Conservation (phyloP, 2,797 vertebrate species). For the Aplochiton taeniatus region DNA sequence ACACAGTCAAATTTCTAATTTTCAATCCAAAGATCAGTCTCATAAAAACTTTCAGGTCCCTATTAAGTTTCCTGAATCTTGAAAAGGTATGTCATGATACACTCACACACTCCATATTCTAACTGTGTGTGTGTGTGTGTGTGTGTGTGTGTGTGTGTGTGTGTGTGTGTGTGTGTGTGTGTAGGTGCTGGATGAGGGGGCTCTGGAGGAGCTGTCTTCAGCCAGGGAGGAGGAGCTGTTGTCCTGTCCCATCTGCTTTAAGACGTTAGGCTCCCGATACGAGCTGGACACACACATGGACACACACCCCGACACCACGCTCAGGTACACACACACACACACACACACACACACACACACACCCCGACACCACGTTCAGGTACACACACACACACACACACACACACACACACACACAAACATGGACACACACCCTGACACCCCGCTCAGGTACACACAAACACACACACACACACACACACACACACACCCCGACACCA, state of each 20-base stretch:
- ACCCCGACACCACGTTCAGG: not conserved
- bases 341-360: conserved; percentile 2
- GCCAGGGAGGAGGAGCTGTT: conserved; percentile 81
- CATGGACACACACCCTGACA: not conserved
- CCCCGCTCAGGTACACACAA: not conserved
- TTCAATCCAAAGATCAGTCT: too few relatives aligned
- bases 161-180: conserved; percentile 18
- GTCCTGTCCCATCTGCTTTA: conserved; percentile 91
- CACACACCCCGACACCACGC: conserved; percentile 86
- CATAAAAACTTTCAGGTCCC: not conserved
- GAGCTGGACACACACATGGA: conserved; percentile 93
- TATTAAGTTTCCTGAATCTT: not conserved
- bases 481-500: not conserved
- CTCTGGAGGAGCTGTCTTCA: conserved; percentile 63
- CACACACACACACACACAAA: conserved; percentile 5
- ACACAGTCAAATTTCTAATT: too few relatives aligned
- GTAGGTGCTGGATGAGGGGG: conserved; percentile 82
- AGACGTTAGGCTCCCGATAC: conserved; percentile 87
- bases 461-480: conserved; percentile 14
- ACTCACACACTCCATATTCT: not conserved
- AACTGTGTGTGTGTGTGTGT: not conserved
- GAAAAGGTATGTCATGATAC: not conserved
- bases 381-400: conserved; percentile 12
- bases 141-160: conserved; percentile 11
- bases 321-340: conserved; percentile 78